phyloP scores from a whole-genome alignment of 2,888 invertebrate genomes.

The Rambutsinella grinnellia region DNA sequence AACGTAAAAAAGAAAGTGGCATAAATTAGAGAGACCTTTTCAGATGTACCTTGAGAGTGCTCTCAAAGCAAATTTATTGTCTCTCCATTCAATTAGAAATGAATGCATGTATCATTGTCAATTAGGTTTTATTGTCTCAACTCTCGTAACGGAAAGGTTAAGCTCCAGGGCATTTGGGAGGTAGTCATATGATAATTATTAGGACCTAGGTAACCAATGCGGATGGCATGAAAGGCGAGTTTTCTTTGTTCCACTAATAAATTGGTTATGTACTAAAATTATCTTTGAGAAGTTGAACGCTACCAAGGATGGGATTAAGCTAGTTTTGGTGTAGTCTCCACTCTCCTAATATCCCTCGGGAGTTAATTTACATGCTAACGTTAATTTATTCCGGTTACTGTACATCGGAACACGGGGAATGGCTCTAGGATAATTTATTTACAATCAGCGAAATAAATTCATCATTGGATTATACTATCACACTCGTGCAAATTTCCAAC shows the following conservation, averaged over 20 bases:
- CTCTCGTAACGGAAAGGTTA: no score
- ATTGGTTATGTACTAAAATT: not conserved
- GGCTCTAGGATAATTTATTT: conserved; percentile 28
- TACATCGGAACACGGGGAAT: not conserved
- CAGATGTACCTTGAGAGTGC: no score
- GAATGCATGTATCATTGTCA: no score
- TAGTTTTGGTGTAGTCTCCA: not conserved
- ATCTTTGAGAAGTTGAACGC: not conserved
- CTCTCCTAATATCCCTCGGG: conserved; percentile 21
- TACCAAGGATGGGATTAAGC: not conserved
- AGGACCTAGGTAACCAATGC: not conserved
- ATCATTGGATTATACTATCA: not conserved
- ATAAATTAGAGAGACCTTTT: no score
- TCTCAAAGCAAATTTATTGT: no score
- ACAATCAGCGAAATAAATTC: conserved; percentile 19
- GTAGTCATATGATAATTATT: not conserved
- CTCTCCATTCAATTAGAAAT: no score
- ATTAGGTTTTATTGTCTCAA: no score
- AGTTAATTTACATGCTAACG: conserved; percentile 31
- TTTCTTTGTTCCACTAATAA: not conserved
- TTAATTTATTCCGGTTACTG: conserved; percentile 20
- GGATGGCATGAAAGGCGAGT: no score
- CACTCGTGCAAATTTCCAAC: not conserved
- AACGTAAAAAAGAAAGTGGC: no score
- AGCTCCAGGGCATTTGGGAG: no score